These are phyloP conservation scores for Condylura cristata DNA, from an alignment of 2,113 vertebrate genomes.

Conservation along the genomic window DNA sequence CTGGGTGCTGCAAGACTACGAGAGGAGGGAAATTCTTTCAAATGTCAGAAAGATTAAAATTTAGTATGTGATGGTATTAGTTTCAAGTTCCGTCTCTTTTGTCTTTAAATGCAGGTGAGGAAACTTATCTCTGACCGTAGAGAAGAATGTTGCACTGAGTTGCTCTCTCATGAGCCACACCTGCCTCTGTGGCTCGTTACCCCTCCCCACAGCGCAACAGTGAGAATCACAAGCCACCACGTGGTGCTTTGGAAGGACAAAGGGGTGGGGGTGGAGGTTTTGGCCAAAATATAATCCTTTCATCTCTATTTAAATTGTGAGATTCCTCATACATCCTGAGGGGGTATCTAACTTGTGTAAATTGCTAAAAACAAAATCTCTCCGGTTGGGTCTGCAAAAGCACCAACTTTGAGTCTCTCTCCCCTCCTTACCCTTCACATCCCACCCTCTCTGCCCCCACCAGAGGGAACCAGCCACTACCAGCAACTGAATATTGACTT, in stretches of 20 bases:
- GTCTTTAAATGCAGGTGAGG: not conserved
- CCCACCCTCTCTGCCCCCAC: not conserved
- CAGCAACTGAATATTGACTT: not conserved
- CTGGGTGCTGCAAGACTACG: not conserved
- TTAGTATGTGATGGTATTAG: not conserved
- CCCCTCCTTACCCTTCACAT: not conserved
- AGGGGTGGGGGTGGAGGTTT: not conserved
- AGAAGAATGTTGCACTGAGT: not conserved
- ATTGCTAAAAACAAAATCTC: not conserved
- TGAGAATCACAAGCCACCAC: not conserved
- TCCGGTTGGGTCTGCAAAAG: not conserved
- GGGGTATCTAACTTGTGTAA: not conserved
- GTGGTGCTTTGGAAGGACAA: not conserved
- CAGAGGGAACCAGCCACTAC: not conserved
- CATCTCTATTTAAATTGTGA: not conserved
- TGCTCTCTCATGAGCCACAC: not conserved
- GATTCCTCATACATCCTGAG: not conserved
- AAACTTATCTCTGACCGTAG: not conserved
- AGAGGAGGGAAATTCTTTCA: not conserved
- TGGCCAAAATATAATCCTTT: not conserved
- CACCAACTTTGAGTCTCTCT: not conserved
- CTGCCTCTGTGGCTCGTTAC: not conserved
- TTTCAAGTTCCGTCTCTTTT: not conserved
- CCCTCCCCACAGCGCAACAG: not conserved
- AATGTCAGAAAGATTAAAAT: not conserved